phyloP scores from a whole-genome alignment of 1,140 invertebrate genomes.

The Mya arenaria region DNA sequence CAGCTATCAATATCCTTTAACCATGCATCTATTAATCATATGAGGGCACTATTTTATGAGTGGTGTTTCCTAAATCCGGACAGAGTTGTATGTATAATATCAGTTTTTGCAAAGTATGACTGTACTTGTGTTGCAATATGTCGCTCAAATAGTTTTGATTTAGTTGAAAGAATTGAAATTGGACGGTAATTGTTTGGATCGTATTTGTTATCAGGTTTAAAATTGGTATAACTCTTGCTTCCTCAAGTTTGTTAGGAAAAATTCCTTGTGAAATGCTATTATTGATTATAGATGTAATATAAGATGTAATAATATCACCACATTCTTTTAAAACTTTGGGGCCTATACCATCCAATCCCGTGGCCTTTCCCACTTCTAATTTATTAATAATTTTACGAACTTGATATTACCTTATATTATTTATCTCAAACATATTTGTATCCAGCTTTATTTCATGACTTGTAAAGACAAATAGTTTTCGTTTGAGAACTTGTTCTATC shows the following conservation, averaged over 20 bases:
- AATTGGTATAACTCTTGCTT: background rate
- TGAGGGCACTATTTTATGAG: background rate
- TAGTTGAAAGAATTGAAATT: background rate
- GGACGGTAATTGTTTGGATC: background rate
- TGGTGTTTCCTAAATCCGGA: background rate
- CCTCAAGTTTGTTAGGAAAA: slow-evolving; percentile 1
- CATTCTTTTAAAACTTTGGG: background rate
- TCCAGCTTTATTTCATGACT: no score
- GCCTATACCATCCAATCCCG: background rate
- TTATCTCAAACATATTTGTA: no score
- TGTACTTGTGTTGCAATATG: background rate
- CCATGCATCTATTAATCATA: slow-evolving; percentile 8
- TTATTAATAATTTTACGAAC: background rate
- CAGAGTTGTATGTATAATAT: background rate
- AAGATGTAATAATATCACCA: background rate
- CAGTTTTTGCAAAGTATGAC: background rate
- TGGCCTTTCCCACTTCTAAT: background rate
- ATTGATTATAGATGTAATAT: background rate
- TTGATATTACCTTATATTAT: background rate
- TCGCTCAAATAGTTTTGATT: background rate
- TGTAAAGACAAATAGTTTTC: no score
- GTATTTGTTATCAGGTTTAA: background rate
- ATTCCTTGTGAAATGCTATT: background rate
- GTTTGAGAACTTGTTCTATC: no score
- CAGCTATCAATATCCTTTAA: background rate